A percentile compares a stretch with the other conserved stretches of the same genome.
These are phyloP conservation scores for Rhagophthalmus giganteus DNA, from an alignment of 2,888 invertebrate genomes.

Conservation along the genomic window DNA sequence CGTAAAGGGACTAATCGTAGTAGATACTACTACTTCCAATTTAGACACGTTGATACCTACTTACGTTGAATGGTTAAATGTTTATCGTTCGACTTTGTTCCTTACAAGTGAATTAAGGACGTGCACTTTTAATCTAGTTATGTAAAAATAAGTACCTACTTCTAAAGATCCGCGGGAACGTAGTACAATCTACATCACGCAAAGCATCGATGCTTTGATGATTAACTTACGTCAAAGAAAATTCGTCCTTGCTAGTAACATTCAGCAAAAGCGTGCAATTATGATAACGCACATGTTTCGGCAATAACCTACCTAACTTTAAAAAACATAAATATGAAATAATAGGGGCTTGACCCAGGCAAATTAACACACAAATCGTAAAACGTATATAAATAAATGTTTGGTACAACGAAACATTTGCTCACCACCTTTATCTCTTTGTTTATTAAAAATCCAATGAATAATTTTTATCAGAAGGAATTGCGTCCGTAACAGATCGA, in stretches of 20 bases:
- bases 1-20: too few species aligned
- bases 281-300: constrained; percentile 2
- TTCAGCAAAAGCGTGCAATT: neutral
- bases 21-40: too few species aligned
- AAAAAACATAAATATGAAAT: neutral
- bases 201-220: constrained; percentile 6
- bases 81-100: neutral
- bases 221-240: constrained; percentile 12
- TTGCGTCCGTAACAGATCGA: constrained; percentile 2
- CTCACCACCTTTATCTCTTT: neutral
- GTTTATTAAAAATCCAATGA: constrained; percentile 1
- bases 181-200: constrained; percentile 7
- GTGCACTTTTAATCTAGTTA: constrained; percentile 8
- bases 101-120: neutral
- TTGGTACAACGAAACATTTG: constrained; percentile 5
- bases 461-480: constrained; percentile 6
- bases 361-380: constrained; percentile 3
- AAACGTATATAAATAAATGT: neutral
- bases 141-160: constrained; percentile 7
- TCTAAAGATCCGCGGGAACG: constrained; percentile 1
- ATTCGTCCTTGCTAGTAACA: constrained; percentile 4
- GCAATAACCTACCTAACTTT: constrained; percentile 2
- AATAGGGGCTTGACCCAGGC: neutral
- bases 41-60: neutral
- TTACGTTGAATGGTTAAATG: neutral